Evolutionary conservation across 2,888 invertebrate species (phyloP).

Genomic region (Catocala fraxini): DNA sequence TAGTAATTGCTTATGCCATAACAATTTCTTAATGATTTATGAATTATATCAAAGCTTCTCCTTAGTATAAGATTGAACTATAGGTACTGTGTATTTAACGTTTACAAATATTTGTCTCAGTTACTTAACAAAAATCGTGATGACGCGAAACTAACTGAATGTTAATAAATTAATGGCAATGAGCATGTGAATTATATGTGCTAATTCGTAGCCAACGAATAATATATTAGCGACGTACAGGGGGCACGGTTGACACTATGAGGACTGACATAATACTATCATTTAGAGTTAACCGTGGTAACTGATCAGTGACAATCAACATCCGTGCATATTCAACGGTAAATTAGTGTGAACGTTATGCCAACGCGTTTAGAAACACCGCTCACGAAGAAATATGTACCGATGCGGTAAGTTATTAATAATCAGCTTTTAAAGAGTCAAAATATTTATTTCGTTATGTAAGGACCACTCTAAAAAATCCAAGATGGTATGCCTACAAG

Average conservation of each 20-base stretch:
- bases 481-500: no score
- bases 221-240: slow-evolving; percentile 59
- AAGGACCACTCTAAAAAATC: no score
- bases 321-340: slow-evolving; percentile 4
- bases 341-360: slow-evolving; percentile 43
- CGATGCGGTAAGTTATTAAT: slow-evolving; percentile 63
- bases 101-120: slow-evolving; percentile 12
- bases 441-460: no score
- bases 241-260: slow-evolving; percentile 40
- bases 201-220: slow-evolving; percentile 68
- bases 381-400: slow-evolving; percentile 59
- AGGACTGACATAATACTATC: slow-evolving; percentile 32
- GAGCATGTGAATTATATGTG: slow-evolving; percentile 53
- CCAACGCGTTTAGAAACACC: slow-evolving; percentile 47
- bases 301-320: slow-evolving; percentile 30
- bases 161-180: slow-evolving; percentile 48
- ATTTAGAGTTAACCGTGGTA: slow-evolving; percentile 39
- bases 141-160: slow-evolving; percentile 19
- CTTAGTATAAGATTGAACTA: no score
- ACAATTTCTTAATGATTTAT: no score
- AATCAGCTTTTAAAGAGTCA: no score
- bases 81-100: no score
- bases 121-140: slow-evolving; percentile 16
- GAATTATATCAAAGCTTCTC: no score
- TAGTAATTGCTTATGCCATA: no score